phyloP scores from a whole-genome alignment of 2,888 invertebrate genomes.

The Notocelia uddmanniana region DNA sequence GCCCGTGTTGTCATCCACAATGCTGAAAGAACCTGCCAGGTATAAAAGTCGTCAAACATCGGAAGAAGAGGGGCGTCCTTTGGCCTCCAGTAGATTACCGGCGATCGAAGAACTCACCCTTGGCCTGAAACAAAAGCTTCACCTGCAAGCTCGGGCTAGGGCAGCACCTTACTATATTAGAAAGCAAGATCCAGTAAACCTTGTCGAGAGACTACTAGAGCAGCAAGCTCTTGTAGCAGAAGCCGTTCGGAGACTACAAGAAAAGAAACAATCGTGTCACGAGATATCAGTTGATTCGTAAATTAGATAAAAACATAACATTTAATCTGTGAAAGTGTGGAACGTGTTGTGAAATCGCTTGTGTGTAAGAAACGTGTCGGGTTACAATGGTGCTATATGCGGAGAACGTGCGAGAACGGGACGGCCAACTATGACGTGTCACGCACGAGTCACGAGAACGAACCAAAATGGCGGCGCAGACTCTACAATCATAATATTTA shows the following conservation, averaged over 20 bases:
- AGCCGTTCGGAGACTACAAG: conserved; percentile 82
- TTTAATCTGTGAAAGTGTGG: conserved; percentile 85
- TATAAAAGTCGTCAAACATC: conserved; percentile 69
- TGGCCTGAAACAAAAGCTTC: conserved; percentile 83
- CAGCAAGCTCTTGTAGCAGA: conserved; percentile 84
- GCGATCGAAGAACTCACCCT: conserved; percentile 81
- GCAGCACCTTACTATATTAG: conserved; percentile 84
- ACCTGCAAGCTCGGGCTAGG: conserved; percentile 81
- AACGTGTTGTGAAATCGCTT: conserved; percentile 85
- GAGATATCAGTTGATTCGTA: conserved; percentile 83
- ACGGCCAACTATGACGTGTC: conserved; percentile 82
- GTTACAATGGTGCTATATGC: conserved; percentile 86
- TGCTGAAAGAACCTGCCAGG: conserved; percentile 82
- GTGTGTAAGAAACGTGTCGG: conserved; percentile 85
- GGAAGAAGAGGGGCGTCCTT: conserved; percentile 70
- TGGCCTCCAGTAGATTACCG: conserved; percentile 75
- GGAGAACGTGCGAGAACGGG: conserved; percentile 81
- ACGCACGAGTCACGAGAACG: conserved; percentile 82
- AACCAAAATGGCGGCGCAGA: conserved; percentile 84
- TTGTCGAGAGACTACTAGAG: conserved; percentile 79
- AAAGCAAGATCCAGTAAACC: conserved; percentile 84
- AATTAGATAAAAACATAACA: conserved; percentile 79
- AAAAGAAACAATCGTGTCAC: conserved; percentile 82
- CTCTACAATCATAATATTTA: conserved; percentile 86
- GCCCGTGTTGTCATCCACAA: conserved; percentile 59